These are phyloP conservation scores for Vidua chalybeata DNA, from an alignment of 2,113 vertebrate genomes.

Conservation along the genomic window DNA sequence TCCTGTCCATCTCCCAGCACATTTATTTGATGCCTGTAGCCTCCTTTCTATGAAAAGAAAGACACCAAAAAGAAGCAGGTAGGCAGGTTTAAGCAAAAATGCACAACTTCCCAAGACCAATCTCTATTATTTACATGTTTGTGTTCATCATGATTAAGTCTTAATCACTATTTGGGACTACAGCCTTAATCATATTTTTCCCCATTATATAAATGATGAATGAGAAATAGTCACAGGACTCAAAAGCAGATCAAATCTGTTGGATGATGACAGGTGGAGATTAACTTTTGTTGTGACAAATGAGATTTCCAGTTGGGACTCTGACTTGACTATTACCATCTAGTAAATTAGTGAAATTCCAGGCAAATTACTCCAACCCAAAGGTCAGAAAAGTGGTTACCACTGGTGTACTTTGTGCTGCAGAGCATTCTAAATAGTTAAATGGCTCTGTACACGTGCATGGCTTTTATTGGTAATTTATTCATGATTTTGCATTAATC, in stretches of 20 bases:
- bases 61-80: neutral
- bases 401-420: neutral
- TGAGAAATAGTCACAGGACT: neutral
- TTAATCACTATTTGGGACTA: neutral
- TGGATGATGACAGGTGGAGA: neutral
- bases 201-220: neutral
- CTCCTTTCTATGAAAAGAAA: neutral
- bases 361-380: neutral
- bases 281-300: neutral
- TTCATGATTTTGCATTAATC: slow-evolving; percentile 55
- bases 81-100: neutral
- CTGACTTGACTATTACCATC: neutral
- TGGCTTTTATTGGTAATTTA: slow-evolving; percentile 47
- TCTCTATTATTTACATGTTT: neutral
- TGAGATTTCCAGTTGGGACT: neutral
- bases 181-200: neutral
- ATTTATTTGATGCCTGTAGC: neutral
- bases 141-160: neutral
- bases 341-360: slow-evolving; percentile 1
- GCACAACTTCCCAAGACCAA: neutral
- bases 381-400: neutral
- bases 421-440: slow-evolving; percentile 8
- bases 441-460: neutral
- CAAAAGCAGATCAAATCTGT: neutral
- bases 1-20: neutral